phyloP scores from a whole-genome alignment of 23 tunicate species.

The Phallusia fumigata region DNA sequence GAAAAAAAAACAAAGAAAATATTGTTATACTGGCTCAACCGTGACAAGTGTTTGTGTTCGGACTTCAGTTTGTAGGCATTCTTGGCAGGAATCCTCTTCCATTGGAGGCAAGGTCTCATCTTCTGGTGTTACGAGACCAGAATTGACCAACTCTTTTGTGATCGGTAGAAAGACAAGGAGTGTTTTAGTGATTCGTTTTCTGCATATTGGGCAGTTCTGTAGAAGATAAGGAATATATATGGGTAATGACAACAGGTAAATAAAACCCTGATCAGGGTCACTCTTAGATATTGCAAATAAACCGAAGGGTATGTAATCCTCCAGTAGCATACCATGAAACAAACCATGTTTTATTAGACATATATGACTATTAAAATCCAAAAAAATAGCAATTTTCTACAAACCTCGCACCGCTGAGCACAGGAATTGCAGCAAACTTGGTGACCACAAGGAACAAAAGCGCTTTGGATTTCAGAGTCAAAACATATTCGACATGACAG shows the following conservation, averaged over 20 bases:
- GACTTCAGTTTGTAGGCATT: too few species aligned
- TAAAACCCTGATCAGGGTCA: too few species aligned
- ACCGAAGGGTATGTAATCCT: too few species aligned
- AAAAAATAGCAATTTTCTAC: background rate
- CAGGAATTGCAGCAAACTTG: constrained; percentile 72
- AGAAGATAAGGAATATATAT: background rate
- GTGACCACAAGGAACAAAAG: constrained; percentile 78
- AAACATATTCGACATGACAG: constrained; percentile 58
- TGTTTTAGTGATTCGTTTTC: constrained; percentile 14
- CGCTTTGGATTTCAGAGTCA: constrained; percentile 59
- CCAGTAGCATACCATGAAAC: too few species aligned
- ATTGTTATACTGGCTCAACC: background rate
- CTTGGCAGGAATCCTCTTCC: background rate
- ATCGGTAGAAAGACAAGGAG: constrained; percentile 38
- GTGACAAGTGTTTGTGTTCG: background rate
- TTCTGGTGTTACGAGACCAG: background rate
- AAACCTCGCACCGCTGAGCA: constrained; percentile 50
- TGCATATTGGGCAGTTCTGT: constrained; percentile 38
- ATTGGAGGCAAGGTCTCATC: background rate
- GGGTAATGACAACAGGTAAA: too few species aligned
- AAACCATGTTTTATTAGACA: too few species aligned
- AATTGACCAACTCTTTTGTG: constrained; percentile 28
- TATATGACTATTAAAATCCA: too few species aligned
- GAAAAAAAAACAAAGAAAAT: background rate
- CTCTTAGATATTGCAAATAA: too few species aligned